Conservation (phyloP, 2,113 vertebrate genomes). For the Ptychochromis oligacanthus region DNA sequence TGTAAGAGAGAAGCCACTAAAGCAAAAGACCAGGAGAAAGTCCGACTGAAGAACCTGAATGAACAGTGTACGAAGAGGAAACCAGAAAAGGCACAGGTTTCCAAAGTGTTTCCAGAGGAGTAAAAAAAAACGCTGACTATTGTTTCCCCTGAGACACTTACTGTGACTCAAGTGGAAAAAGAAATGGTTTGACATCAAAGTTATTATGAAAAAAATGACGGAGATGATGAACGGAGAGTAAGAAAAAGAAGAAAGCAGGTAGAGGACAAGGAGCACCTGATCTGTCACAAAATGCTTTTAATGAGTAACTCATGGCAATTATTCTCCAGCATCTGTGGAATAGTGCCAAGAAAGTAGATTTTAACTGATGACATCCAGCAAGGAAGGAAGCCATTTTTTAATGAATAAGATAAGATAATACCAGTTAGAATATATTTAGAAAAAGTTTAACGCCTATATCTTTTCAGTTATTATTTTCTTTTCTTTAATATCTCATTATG, state of each 20-base stretch:
- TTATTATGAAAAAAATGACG: accelerated
- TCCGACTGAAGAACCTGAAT: too few species aligned
- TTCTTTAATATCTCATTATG: not conserved
- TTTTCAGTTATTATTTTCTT: not conserved
- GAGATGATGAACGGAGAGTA: not conserved
- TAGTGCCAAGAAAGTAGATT: not conserved
- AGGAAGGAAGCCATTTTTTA: not conserved
- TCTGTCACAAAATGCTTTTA: not conserved
- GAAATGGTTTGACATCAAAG: not conserved
- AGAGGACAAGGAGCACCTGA: not conserved
- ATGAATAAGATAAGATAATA: not conserved
- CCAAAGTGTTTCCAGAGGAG: too few species aligned
- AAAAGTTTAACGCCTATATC: not conserved
- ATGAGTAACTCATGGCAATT: not conserved
- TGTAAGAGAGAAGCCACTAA: too few species aligned
- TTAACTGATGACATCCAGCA: not conserved
- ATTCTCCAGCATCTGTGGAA: not conserved
- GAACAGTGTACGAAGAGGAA: too few species aligned
- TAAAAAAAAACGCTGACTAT: not conserved
- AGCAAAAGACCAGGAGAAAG: too few species aligned
- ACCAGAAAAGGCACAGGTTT: too few species aligned
- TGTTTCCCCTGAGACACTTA: not conserved
- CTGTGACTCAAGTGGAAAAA: not conserved
- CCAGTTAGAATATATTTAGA: not conserved
- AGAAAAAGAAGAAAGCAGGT: not conserved